Percentiles rank a stretch among this genome's conserved stretches.
Conservation (phyloP, 2,113 vertebrate genomes). For the Platycercus adscitus region DNA sequence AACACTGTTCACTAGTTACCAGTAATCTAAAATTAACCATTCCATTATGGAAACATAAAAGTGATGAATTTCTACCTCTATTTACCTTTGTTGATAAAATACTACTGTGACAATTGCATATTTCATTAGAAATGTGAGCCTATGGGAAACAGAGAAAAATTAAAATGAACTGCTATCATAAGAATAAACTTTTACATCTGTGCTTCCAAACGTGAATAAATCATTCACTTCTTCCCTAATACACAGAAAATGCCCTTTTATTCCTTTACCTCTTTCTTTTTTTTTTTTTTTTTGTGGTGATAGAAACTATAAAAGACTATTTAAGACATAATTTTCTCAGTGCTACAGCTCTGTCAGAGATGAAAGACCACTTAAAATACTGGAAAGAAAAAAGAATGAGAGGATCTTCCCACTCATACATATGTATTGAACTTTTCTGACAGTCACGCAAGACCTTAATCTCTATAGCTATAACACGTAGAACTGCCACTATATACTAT, state of each 20-base stretch:
- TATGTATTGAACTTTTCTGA: background rate
- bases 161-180: background rate
- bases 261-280: background rate
- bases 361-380: background rate
- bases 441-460: background rate
- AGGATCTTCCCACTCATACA: background rate
- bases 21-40: background rate
- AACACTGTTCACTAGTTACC: background rate
- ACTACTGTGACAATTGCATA: background rate
- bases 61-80: background rate
- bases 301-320: background rate
- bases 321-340: background rate
- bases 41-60: background rate
- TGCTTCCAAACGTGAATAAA: background rate
- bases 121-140: background rate
- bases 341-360: background rate
- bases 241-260: background rate
- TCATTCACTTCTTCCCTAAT: background rate
- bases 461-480: background rate
- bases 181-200: background rate
- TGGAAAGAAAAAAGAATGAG: background rate
- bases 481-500: background rate
- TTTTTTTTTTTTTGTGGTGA: background rate
- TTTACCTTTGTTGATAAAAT: background rate
- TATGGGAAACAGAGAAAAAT: background rate